Evolutionary conservation across 2,113 vertebrate species (phyloP), one percentile per base, ranked within the genome.

Genomic region (Neodontobutis hainanensis): DNA sequence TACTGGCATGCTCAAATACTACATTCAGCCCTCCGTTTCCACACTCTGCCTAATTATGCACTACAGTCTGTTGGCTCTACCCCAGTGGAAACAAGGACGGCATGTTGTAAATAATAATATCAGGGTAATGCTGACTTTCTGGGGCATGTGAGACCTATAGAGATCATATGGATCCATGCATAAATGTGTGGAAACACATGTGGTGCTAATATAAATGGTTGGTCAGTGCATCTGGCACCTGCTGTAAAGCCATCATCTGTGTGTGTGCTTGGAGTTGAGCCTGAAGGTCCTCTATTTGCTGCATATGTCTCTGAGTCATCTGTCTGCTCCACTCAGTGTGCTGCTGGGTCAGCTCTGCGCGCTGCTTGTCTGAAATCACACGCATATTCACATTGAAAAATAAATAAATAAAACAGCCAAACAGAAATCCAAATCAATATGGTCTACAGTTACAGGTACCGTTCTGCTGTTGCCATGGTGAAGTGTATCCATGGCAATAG

Each of bases 261-360:
- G 90, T 94, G 87, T 91, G 90, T 42, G 89, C 93, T 53, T 88
- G 91, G 49, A 95, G 90, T 75, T 97, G 93, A 0, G 86, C 85
- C 78, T 94, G 94, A 10, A 97, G 91, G 16, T 91, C 92, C 52
- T 94, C 95, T 51, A 95, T 87, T 85, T 96, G 94, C 87, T 96
- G 93, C 93, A 93, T 95, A 72, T 96, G 94, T 77, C 92, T 90
- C 88, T 94, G 93, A 72, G 93, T 93, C 79, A 93, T 87, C 86
- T 94, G 93, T 67, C 89, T 78, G 1, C 83, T 91, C 90, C 95
- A 96, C 35, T 88, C 89, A 0, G 89, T 92, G 65, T 92, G 94
- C 71, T 97, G 94, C 82, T 96, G 95, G 0, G 89, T 92, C 72
- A 97, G 81, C 87, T 98, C 95, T 64, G 92, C 89, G 40, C 90